Base-by-base conservation (phyloP, 2,888 invertebrate species). In the Nineta flava region DNA sequence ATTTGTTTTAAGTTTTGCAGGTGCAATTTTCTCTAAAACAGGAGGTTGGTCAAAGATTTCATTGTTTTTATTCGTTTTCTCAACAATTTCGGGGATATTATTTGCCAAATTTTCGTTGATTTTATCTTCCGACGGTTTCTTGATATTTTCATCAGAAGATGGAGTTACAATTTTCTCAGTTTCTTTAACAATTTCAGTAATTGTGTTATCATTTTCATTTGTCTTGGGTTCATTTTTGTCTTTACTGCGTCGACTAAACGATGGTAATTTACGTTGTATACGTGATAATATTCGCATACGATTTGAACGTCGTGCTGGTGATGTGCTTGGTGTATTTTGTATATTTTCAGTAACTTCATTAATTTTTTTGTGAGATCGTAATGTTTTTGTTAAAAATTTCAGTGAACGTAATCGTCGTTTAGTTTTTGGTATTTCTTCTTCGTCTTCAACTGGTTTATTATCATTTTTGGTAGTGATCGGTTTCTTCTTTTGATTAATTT, bases 341-440 rank as follows among this genome's bases (percentile, higher is more conserved):
- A 43, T 7, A 42, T 51, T 51, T 9, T 32, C 12, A 46, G 35
- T 38, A 34, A n/a, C 21, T 47, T 31, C 26, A 9, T 53, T 48
- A 32, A n/a, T 9, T 38, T 45, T 50, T 15, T 43, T 48, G 3
- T 40, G 34, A 40, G 32, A 19, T 44, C 34, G 46, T 32, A 46
- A 17, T 12, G 46, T 32, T 46, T 32, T 46, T 15, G 38, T 38
- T 38, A 38, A 38, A 38, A 38, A 38, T 38, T 38, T 38, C n/a
- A 38, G 5, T 15, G 38, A 38, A n/a, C 38, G 38, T 12, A 38
- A n/a, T 5, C 15, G 38, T 7, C 13, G 15, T 19, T 35, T 48
- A 38, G 26, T 21, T 13, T 17, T 19, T 26, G 42, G 35, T 44
- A 46, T 6, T 5, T 38, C 38, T 7, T 4, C n/a, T 13, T 13